These are phyloP conservation scores for Lates japonicus DNA, from an alignment of 2,797 vertebrate genomes.

Conservation along the genomic window DNA sequence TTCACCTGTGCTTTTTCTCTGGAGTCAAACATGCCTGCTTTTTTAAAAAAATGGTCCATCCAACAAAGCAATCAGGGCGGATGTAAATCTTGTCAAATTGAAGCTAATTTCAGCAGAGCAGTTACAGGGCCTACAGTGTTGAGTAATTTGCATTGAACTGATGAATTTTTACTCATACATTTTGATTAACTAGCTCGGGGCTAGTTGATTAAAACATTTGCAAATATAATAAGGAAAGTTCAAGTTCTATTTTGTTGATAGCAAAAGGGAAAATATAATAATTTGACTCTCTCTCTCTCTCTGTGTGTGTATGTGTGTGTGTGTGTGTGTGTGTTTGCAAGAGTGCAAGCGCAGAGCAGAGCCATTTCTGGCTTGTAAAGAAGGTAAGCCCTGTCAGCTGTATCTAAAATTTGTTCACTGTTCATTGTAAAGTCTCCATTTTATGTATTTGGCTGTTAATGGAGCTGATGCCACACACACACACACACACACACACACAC, in stretches of 20 bases:
- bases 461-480: no score
- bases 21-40: neutral
- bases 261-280: neutral
- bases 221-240: neutral
- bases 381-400: no score
- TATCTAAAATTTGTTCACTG: no score
- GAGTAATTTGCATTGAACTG: neutral
- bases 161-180: constrained; percentile 3
- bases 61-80: neutral
- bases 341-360: no score
- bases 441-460: no score
- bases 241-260: no score
- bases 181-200: neutral
- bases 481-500: neutral
- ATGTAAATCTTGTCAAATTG: neutral
- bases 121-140: neutral
- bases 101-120: constrained; percentile 2
- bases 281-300: no score
- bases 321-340: no score
- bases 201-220: neutral
- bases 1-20: neutral
- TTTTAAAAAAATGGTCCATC: neutral
- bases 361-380: no score
- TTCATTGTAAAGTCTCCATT: no score
- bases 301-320: no score